Evolutionary conservation across 2,113 vertebrate genomes (phyloP), one percentile per base, ranked within the genome.

Genomic region (Carassius auratus): DNA sequence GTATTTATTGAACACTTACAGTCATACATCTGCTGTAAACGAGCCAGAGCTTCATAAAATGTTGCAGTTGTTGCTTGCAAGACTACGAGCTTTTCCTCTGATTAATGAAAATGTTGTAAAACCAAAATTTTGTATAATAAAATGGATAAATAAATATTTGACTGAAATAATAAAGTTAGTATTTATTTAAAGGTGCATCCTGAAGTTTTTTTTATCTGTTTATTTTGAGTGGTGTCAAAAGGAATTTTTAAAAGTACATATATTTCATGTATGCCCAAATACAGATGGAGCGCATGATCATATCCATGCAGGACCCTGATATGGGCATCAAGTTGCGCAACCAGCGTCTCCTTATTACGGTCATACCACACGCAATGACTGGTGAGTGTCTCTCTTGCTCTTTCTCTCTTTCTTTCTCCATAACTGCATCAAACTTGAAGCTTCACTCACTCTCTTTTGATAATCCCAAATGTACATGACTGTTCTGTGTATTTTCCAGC

Each of bases 261-360:
- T 23, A 79, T 57, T 78, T 8, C 15, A 57, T 2, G 1, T 59
- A 1, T 86, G 4, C 64, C 12, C 69, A 17, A 30, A 15, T 74
- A 17, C 90, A 98, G 97, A 98, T 99, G 97, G 98, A 99, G 92
- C 95, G 94, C 62, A 88, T 98, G 92, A 95, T 98, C 21, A 92
- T 98, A 86, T 95, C 96, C 78, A 98, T 98, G 97, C 98, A 99
- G 91, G 97, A 99, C 90, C 97, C 98, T 0, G 96, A 99, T 93
- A 94, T 96, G 92, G 97, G 98, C 45, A 94, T 98, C 90, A 97
- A 95, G 91, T 95, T 97, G 96, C 94, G 96, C 87, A 97, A 95
- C 91, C 97, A 98, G 92, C 95, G 97, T 52, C 93, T 98, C 74
- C 95, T 97, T 1, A 95, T 98, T 91, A 98, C 97, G 0, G 92